Evolutionary conservation across 2,113 vertebrate genomes (phyloP).

Genomic region (Upupa epops): DNA sequence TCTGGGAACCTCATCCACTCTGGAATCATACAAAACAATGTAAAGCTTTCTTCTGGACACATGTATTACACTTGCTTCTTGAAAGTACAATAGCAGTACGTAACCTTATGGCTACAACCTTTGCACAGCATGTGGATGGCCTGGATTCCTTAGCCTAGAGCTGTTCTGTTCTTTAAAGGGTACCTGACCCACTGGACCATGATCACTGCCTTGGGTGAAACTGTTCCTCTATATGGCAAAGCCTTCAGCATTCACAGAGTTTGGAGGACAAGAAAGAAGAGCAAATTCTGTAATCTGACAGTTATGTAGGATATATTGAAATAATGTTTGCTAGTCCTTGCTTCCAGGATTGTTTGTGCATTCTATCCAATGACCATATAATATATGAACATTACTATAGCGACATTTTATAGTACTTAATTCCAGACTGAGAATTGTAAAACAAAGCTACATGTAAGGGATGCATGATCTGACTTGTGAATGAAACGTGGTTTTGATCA

Average conservation of each 20-base stretch:
- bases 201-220: not conserved
- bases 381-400: not conserved
- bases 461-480: not conserved
- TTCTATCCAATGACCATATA: not conserved
- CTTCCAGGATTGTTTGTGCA: not conserved
- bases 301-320: not conserved
- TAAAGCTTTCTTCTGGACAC: not conserved
- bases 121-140: not conserved
- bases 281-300: not conserved
- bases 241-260: not conserved
- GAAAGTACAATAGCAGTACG: not conserved
- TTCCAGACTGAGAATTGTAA: not conserved
- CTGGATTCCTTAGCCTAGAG: not conserved
- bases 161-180: not conserved
- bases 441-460: not conserved
- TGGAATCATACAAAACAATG: not conserved
- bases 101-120: not conserved
- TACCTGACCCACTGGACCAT: not conserved
- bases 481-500: not conserved
- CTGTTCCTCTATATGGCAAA: not conserved
- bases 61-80: not conserved
- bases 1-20: not conserved
- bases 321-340: accelerated
- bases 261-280: not conserved
- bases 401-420: not conserved